These are phyloP conservation scores for Eremophila alpestris DNA, from an alignment of 2,797 vertebrate genomes.

Conservation along the genomic window DNA sequence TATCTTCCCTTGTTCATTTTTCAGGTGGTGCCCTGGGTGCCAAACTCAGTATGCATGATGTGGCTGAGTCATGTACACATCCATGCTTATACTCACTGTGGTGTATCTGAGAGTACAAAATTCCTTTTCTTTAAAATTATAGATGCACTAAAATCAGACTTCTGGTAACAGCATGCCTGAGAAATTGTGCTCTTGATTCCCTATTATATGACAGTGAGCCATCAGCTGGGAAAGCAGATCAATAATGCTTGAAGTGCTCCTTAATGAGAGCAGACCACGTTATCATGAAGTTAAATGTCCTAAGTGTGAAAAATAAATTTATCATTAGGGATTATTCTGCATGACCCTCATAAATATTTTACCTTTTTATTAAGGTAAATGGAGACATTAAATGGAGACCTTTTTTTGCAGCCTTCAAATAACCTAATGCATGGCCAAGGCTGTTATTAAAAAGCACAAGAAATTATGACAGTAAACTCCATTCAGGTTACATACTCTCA, in stretches of 20 bases:
- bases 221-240: not conserved
- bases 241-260: not conserved
- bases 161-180: not conserved
- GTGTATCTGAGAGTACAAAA: not conserved
- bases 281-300: not conserved
- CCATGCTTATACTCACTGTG: not conserved
- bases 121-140: not conserved
- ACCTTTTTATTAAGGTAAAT: not conserved
- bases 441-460: not conserved
- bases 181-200: not conserved
- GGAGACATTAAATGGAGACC: not conserved
- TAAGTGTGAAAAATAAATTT: not conserved
- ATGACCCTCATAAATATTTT: not conserved
- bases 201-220: not conserved
- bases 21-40: not conserved
- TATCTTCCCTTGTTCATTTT: not conserved
- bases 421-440: not conserved
- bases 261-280: not conserved
- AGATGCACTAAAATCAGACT: not conserved
- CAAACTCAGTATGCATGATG: not conserved
- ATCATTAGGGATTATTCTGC: not conserved
- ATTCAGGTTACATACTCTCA: not conserved
- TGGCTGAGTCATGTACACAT: not conserved
- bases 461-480: not conserved
- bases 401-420: not conserved